A percentile compares a stretch with the other conserved stretches of the same genome.
phyloP scores from a whole-genome alignment of 2,888 invertebrate species.

The Iphiclides podalirius region DNA sequence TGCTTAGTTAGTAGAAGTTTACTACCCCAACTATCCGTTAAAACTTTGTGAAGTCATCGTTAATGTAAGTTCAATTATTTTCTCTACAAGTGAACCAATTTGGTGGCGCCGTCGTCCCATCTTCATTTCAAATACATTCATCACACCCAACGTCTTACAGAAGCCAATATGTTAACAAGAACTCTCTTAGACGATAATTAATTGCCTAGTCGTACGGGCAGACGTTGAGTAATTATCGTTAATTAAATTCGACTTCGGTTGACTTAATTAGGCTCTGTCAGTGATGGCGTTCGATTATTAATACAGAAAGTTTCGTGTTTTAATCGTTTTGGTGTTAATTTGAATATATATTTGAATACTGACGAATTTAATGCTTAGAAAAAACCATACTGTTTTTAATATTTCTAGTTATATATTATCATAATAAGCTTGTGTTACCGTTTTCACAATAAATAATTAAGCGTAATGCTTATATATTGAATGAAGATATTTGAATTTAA shows the following conservation, averaged over 20 bases:
- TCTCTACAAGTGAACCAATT: not conserved
- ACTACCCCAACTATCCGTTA: too few species aligned
- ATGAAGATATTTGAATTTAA: too few species aligned
- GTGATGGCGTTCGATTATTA: constrained; percentile 4
- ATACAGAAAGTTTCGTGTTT: not conserved
- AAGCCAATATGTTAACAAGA: constrained; percentile 6
- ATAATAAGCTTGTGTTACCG: too few species aligned
- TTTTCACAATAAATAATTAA: too few species aligned
- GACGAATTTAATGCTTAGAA: too few species aligned
- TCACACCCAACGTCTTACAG: constrained; percentile 1
- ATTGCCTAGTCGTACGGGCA: constrained; percentile 1
- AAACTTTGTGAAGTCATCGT: too few species aligned
- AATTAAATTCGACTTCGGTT: constrained; percentile 15
- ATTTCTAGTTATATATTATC: too few species aligned
- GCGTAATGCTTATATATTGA: too few species aligned
- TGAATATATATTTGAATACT: not conserved
- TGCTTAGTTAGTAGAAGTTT: too few species aligned
- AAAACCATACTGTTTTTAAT: too few species aligned
- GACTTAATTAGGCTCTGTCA: constrained; percentile 10
- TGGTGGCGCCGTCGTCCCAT: not conserved
- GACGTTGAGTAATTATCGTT: constrained; percentile 8
- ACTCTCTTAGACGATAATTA: constrained; percentile 7
- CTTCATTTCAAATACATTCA: constrained; percentile 7
- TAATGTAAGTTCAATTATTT: not conserved
- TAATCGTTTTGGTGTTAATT: not conserved